These are phyloP conservation scores for Sphenopsis melanotis DNA, from an alignment of 2,797 vertebrate species.

Conservation along the genomic window DNA sequence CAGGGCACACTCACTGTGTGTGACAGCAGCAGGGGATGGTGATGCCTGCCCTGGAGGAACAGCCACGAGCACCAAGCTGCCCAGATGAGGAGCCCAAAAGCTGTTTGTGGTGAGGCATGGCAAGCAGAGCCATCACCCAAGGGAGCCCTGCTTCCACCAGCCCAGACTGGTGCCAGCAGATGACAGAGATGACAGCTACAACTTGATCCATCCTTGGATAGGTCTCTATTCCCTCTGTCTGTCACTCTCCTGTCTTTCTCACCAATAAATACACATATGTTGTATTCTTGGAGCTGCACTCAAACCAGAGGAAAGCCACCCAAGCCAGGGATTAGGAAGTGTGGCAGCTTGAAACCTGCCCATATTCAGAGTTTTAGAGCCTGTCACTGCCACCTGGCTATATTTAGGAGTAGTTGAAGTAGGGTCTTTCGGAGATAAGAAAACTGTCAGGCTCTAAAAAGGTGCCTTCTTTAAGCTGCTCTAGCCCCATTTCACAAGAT, in stretches of 20 bases:
- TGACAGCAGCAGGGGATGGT: neutral
- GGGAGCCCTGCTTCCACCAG: neutral
- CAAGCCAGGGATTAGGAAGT: neutral
- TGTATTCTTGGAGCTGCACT: neutral
- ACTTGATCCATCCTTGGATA: neutral
- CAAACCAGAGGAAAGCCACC: neutral
- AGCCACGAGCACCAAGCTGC: neutral
- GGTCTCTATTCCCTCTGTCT: neutral
- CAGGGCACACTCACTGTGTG: fast-evolving
- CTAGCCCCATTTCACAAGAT: neutral
- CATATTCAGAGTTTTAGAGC: neutral
- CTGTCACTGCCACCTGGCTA: neutral
- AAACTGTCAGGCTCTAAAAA: neutral
- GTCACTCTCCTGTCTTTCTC: neutral
- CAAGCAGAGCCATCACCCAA: neutral
- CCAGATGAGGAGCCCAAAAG: neutral
- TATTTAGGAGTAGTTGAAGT: neutral
- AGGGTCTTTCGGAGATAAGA: neutral
- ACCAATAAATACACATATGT: neutral
- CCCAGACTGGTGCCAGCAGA: neutral
- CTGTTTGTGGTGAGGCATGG: neutral
- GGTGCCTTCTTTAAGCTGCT: neutral
- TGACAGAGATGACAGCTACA: neutral
- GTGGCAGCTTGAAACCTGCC: neutral
- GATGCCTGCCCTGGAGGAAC: neutral